phyloP scores from a whole-genome alignment of 2,888 invertebrate species.

The Trichogramma dendrolimi region DNA sequence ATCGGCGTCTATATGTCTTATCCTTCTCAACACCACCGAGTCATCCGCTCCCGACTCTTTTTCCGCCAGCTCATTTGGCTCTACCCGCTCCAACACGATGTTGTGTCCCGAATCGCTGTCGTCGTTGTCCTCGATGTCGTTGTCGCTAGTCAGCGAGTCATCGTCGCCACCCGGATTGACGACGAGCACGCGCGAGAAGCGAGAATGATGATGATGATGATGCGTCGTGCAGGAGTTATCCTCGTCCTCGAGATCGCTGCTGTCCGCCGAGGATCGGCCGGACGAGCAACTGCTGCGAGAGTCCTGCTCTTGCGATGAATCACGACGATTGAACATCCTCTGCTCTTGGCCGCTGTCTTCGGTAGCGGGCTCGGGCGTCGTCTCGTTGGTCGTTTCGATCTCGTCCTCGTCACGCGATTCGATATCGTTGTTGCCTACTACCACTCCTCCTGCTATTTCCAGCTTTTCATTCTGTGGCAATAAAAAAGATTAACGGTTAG shows the following conservation, averaged over 20 bases:
- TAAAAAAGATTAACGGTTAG: neutral
- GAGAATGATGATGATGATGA: too few relatives aligned
- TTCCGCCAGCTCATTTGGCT: constrained; percentile 30
- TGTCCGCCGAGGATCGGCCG: constrained; percentile 48
- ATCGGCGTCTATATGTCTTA: constrained; percentile 42
- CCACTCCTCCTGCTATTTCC: constrained; percentile 26
- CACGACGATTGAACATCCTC: constrained; percentile 38
- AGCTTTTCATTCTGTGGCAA: constrained; percentile 1
- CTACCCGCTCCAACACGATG: constrained; percentile 37
- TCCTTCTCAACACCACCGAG: constrained; percentile 42
- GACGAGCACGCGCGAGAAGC: constrained; percentile 49
- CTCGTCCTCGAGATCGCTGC: constrained; percentile 47
- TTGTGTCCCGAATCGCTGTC: constrained; percentile 41
- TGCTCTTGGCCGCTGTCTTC: constrained; percentile 29
- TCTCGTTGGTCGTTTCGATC: constrained; percentile 28
- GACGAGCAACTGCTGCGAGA: constrained; percentile 45
- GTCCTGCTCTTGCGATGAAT: constrained; percentile 37
- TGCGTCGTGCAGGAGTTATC: constrained; percentile 27
- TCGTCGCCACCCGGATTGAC: constrained; percentile 43
- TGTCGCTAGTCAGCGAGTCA: constrained; percentile 46
- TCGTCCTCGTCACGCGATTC: constrained; percentile 26
- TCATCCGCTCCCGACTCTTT: constrained; percentile 20
- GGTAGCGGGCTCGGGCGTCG: constrained; percentile 27
- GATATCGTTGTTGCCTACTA: constrained; percentile 22
- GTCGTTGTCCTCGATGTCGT: constrained; percentile 47